Evolutionary conservation across 2,113 vertebrate genomes (phyloP).

Genomic region (Megaleporinus macrocephalus): DNA sequence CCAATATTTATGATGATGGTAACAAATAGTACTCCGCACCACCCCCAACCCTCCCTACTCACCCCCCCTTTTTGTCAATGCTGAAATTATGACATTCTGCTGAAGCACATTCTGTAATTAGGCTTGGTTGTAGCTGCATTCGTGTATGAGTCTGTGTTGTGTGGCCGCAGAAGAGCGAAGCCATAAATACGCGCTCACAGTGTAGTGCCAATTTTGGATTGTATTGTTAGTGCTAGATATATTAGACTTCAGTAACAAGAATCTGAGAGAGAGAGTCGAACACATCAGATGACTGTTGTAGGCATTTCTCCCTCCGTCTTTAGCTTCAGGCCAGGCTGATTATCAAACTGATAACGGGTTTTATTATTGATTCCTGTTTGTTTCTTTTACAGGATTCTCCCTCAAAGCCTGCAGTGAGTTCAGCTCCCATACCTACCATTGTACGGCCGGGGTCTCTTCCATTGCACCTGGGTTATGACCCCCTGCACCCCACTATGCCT

Average conservation of each 20-base stretch:
- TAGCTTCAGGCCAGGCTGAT: neutral
- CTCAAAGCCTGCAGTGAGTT: constrained; percentile 80
- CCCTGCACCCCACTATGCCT: constrained; percentile 91
- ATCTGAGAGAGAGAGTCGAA: neutral
- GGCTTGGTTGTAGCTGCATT: neutral
- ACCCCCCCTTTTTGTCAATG: no score
- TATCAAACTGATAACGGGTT: neutral
- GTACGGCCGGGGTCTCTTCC: constrained; percentile 93
- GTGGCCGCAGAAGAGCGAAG: neutral
- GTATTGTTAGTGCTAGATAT: neutral
- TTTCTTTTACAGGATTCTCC: constrained; percentile 72
- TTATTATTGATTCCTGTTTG: neutral
- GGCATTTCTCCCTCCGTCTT: neutral
- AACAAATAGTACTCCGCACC: no score
- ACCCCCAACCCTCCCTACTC: no score
- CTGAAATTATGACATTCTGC: neutral
- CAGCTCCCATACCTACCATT: constrained; percentile 92
- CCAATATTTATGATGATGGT: no score
- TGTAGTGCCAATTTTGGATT: neutral
- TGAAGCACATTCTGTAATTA: neutral
- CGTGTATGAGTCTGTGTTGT: neutral
- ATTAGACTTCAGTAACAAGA: neutral
- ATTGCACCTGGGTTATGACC: constrained; percentile 90
- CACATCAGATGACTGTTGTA: neutral
- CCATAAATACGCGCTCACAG: neutral